Conservation (phyloP, 2,113 vertebrate genomes). For the Sorex araneus region DNA sequence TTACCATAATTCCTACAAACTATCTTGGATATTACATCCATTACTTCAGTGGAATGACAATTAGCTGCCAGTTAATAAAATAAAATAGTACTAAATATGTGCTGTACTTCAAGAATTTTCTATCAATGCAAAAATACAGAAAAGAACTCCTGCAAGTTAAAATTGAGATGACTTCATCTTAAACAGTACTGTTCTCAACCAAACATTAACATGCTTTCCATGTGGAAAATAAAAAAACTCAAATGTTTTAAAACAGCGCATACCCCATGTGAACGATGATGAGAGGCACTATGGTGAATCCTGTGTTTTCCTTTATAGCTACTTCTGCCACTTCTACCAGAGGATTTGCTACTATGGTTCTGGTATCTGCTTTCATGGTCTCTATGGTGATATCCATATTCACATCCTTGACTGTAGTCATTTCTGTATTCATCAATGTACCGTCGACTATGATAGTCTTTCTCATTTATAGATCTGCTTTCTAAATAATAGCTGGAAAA, state of each 20-base stretch:
- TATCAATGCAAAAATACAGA: conserved; percentile 69
- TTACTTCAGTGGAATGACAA: conserved; percentile 46
- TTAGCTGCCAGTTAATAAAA: conserved; percentile 28
- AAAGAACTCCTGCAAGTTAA: conserved; percentile 73
- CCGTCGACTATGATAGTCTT: conserved; percentile 82
- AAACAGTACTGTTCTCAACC: conserved; percentile 53
- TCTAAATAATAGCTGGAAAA: conserved; percentile 85
- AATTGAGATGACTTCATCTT: conserved; percentile 65
- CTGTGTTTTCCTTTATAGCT: conserved; percentile 88
- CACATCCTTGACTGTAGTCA: conserved; percentile 85
- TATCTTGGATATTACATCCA: conserved; percentile 16
- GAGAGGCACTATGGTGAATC: conserved; percentile 80
- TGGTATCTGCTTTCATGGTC: conserved; percentile 87
- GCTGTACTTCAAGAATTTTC: conserved; percentile 9
- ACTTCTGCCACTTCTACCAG: conserved; percentile 89
- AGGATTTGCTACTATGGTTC: conserved; percentile 95
- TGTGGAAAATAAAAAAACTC: conserved; percentile 64
- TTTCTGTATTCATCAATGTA: conserved; percentile 86
- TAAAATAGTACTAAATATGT: conserved; percentile 39
- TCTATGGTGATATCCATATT: conserved; percentile 82
- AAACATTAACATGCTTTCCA: conserved; percentile 60
- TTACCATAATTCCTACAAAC: background rate
- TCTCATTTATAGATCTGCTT: conserved; percentile 82
- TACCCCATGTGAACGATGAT: conserved; percentile 90
- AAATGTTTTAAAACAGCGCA: conserved; percentile 81